Percentiles rank a stretch among this genome's conserved stretches.
Evolutionary conservation across 1,140 invertebrate genomes (phyloP).

Genomic region (Campoletis sonorensis): DNA sequence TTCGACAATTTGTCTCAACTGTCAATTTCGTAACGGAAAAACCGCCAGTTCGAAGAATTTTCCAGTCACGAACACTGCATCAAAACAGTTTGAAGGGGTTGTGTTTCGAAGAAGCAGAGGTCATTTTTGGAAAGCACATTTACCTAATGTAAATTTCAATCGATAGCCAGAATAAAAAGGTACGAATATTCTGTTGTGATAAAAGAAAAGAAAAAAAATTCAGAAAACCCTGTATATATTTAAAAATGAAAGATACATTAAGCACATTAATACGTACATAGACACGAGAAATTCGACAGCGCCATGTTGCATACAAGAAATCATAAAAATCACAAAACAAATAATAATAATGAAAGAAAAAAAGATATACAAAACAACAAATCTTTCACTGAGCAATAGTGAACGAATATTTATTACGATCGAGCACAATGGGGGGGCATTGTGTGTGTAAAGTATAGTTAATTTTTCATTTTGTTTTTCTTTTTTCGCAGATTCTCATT

Average conservation of each 20-base stretch:
- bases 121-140: background rate
- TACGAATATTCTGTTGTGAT: too few species aligned
- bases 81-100: too few species aligned
- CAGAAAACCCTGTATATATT: slow-evolving; percentile 2
- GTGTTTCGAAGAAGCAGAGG: too few species aligned
- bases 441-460: slow-evolving; percentile 22
- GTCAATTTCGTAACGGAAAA: too few species aligned
- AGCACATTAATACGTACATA: background rate
- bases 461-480: background rate
- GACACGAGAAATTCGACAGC: too few species aligned
- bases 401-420: slow-evolving; percentile 37
- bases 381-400: slow-evolving; percentile 26
- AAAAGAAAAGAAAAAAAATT: background rate
- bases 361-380: background rate
- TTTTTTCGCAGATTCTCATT: too few species aligned
- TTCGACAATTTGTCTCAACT: too few species aligned
- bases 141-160: background rate
- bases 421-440: slow-evolving; percentile 36
- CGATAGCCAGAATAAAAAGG: background rate
- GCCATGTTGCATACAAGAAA: too few species aligned
- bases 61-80: too few species aligned
- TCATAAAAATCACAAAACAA: background rate
- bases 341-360: background rate
- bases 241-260: slow-evolving; percentile 1
- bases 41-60: too few species aligned